A percentile compares a stretch with the other conserved stretches of the same genome.
Conservation (phyloP, 2,888 invertebrate genomes). For the Monopis laevigella region DNA sequence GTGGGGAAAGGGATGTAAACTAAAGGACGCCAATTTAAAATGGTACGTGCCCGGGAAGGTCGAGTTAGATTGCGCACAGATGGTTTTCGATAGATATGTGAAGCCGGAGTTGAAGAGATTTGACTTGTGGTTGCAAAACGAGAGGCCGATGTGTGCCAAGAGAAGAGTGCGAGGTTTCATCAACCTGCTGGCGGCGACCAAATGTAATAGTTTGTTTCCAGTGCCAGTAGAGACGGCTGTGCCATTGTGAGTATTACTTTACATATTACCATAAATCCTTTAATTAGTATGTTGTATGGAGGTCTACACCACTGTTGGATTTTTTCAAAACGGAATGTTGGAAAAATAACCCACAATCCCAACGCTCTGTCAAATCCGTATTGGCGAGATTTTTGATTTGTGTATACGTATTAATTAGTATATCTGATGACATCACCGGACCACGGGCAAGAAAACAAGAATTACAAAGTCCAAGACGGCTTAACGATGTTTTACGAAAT, state of each 20-base stretch:
- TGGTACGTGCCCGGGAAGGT: constrained; percentile 82
- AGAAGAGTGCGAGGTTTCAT: constrained; percentile 73
- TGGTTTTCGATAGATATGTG: constrained; percentile 72
- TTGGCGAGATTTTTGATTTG: no score
- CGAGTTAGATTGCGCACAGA: constrained; percentile 74
- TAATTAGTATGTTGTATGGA: no score
- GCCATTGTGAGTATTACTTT: constrained; percentile 64
- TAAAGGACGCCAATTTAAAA: constrained; percentile 71
- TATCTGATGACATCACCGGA: no score
- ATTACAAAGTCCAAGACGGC: no score
- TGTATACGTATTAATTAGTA: no score
- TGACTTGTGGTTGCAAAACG: constrained; percentile 61
- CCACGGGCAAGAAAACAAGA: no score
- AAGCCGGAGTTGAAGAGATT: constrained; percentile 71
- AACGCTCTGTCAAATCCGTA: no score
- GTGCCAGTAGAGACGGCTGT: constrained; percentile 72
- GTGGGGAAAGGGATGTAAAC: constrained; percentile 80
- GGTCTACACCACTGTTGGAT: no score
- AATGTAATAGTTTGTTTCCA: constrained; percentile 73
- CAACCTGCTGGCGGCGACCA: constrained; percentile 72
- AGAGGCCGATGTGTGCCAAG: constrained; percentile 67
- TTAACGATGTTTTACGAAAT: no score
- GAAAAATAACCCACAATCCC: no score
- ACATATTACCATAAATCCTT: no score
- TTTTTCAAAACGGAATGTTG: no score